Evolutionary conservation across 2,797 vertebrate genomes (phyloP).

Genomic region (Diglossa cyanea): DNA sequence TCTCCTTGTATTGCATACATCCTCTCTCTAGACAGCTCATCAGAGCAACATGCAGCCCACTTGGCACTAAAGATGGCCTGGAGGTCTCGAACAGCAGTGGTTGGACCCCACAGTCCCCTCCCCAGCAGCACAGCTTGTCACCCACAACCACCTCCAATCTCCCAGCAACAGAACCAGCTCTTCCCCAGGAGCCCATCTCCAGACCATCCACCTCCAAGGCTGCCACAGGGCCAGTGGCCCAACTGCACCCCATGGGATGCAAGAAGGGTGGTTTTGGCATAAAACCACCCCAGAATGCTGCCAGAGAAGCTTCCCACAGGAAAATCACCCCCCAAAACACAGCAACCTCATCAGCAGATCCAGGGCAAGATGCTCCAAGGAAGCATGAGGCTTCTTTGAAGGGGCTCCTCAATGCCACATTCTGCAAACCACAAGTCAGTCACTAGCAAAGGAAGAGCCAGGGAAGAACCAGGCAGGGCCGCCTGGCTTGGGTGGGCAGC

Average conservation of each 20-base stretch:
- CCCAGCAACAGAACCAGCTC: background rate
- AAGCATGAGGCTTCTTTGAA: fast-evolving
- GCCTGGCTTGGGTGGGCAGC: background rate
- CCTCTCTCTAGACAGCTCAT: background rate
- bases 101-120: background rate
- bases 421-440: background rate
- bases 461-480: background rate
- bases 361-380: background rate
- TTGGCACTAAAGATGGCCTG: background rate
- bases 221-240: fast-evolving
- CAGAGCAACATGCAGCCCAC: background rate
- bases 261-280: background rate
- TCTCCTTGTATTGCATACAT: background rate
- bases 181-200: background rate
- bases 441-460: background rate
- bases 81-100: background rate
- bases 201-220: background rate
- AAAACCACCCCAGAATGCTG: background rate
- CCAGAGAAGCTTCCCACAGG: background rate
- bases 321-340: background rate
- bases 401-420: background rate
- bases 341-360: background rate
- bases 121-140: background rate
- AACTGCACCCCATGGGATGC: background rate
- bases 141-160: background rate